Conservation (phyloP, 2,888 invertebrate genomes). For the Lamellibrachia satsuma region DNA sequence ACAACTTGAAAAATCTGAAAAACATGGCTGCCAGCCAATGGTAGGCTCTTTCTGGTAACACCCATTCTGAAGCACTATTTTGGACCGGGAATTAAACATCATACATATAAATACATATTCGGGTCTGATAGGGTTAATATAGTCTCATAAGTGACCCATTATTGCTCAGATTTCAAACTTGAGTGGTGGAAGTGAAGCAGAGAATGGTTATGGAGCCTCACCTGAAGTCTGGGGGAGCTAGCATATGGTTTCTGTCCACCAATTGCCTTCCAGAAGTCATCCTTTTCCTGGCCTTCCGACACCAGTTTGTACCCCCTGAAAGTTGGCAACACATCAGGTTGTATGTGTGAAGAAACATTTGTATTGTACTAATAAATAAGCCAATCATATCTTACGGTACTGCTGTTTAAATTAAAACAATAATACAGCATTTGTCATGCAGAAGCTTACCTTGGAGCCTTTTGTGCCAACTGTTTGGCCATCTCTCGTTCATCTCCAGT, state of each 20-base stretch:
- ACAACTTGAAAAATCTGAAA: too few relatives aligned
- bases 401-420: background rate
- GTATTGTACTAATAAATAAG: background rate
- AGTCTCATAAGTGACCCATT: too few relatives aligned
- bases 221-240: constrained; percentile 41
- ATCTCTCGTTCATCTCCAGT: constrained; percentile 94
- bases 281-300: constrained; percentile 78
- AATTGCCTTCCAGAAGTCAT: constrained; percentile 81
- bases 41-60: too few relatives aligned
- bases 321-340: background rate
- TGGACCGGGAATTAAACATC: too few relatives aligned
- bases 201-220: background rate
- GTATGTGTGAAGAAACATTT: background rate
- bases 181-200: too few relatives aligned
- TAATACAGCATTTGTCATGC: too few relatives aligned
- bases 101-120: too few relatives aligned
- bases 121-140: too few relatives aligned
- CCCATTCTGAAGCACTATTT: too few relatives aligned
- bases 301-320: constrained; percentile 49
- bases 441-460: background rate
- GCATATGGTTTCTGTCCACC: constrained; percentile 76
- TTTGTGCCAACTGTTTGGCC: constrained; percentile 78
- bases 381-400: background rate
- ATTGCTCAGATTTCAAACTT: too few relatives aligned
- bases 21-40: too few relatives aligned